These are phyloP conservation scores for Agrochola lota DNA, from an alignment of 2,888 invertebrate genomes.

Conservation along the genomic window DNA sequence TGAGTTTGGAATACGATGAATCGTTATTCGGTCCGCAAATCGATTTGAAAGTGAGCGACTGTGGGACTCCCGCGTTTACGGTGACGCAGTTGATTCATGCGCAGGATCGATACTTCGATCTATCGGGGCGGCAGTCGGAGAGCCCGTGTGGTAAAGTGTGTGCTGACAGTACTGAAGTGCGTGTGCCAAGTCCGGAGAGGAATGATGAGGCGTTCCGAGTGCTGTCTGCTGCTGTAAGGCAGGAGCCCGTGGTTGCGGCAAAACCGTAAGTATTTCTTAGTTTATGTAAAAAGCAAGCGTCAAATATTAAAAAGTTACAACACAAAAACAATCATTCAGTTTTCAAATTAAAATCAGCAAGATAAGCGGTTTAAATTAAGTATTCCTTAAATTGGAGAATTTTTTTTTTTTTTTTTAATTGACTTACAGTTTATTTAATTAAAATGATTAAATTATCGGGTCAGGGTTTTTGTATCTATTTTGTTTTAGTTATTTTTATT, in stretches of 20 bases:
- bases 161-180: slow-evolving; percentile 73
- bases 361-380: too few relatives aligned
- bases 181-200: slow-evolving; percentile 72
- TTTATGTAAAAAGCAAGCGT: neutral
- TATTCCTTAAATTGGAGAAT: neutral
- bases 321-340: neutral
- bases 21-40: slow-evolving; percentile 80
- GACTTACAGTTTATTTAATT: too few relatives aligned
- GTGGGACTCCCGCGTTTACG: slow-evolving; percentile 82
- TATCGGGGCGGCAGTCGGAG: slow-evolving; percentile 76
- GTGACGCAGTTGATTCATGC: slow-evolving; percentile 87
- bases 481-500: neutral
- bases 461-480: neutral
- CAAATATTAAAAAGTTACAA: neutral
- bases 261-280: slow-evolving; percentile 74
- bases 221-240: slow-evolving; percentile 72
- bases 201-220: slow-evolving; percentile 79
- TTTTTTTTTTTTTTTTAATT: too few relatives aligned
- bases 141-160: slow-evolving; percentile 68
- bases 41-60: slow-evolving; percentile 73
- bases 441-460: neutral
- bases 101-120: slow-evolving; percentile 86
- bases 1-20: slow-evolving; percentile 74
- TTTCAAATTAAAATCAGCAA: neutral
- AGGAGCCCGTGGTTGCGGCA: slow-evolving; percentile 64